Conservation (phyloP, 2,888 invertebrate genomes). For the Bimastos eiseni region DNA sequence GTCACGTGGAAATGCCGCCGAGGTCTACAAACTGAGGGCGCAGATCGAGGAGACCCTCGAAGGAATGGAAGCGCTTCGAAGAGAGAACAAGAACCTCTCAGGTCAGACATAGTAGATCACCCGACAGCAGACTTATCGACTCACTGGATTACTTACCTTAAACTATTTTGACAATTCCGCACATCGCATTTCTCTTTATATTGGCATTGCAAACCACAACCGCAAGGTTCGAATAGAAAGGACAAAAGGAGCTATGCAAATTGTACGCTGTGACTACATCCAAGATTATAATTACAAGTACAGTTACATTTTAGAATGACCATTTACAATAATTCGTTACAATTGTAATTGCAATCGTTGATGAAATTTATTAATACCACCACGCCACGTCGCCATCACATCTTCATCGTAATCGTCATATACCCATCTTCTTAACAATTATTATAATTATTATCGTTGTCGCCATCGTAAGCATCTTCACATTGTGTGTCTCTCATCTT, state of each 20-base stretch:
- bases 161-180: background rate
- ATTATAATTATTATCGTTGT: too few species aligned
- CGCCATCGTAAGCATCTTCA: too few species aligned
- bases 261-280: background rate
- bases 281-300: background rate
- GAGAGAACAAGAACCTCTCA: constrained; percentile 99
- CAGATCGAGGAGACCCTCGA: constrained; percentile 96
- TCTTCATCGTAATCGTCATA: too few species aligned
- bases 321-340: too few species aligned
- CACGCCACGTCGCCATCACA: too few species aligned
- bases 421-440: too few species aligned
- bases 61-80: constrained; percentile 93
- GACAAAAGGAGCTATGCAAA: background rate
- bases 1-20: constrained; percentile 98
- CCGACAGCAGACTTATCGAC: background rate
- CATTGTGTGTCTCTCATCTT: too few species aligned
- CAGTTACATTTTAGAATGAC: background rate
- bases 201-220: background rate
- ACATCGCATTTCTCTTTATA: background rate
- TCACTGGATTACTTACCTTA: background rate
- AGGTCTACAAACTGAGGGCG: constrained; percentile 95
- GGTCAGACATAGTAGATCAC: constrained; percentile 50
- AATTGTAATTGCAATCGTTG: too few species aligned
- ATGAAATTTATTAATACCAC: too few species aligned
- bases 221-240: background rate